Base-by-base conservation (phyloP, 1,140 invertebrate species). In the Drosophila auraria region DNA sequence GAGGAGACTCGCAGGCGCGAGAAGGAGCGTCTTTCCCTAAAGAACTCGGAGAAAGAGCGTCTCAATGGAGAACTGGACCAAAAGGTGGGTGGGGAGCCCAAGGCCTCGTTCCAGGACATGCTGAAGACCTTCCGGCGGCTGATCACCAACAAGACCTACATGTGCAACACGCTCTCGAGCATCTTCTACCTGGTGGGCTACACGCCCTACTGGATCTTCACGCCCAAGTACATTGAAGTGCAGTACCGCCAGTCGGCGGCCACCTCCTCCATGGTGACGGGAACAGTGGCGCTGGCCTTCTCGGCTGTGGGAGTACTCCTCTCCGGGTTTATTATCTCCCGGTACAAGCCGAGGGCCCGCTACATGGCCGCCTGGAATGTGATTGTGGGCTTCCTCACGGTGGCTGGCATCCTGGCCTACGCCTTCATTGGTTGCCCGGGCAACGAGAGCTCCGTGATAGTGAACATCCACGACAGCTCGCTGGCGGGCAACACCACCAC, bases 141-240 rank as follows among this genome's bases (percentile, higher is more conserved):
- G 9, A 80, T 95, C 15, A 94, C 93, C 8, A 97, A 97, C 77
- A 94, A 93, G 14, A 95, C 95, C 0, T 93, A 96, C 30, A 95
- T 96, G 93, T 95, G 94, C 83, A 96, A 96, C 75, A 95, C 95
- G 64, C 90, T 96, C 0, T 94, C 95, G 1, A 94, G 94, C 1
- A 94, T 96, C 2, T 96, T 96, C 79, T 96, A 96, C 82, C 94
- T 96, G 14, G 94, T 97, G 74, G 96, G 96, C 0, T 96, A 95
- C 76, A 95, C 95, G 92, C 96, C 96, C 0, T 97, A 96, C 78
- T 96, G 95, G 94, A 96, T 96, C 8, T 97, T 96, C 78, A 94
- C 96, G 91, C 96, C 96, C 1, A 97, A 97, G 84, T 97, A 96
- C 66, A 96, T 97, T 58, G 96, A 97, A 92, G 95, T 95, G 0